Evolutionary conservation across 2,113 vertebrate species (phyloP).

Genomic region (Menura novaehollandiae): DNA sequence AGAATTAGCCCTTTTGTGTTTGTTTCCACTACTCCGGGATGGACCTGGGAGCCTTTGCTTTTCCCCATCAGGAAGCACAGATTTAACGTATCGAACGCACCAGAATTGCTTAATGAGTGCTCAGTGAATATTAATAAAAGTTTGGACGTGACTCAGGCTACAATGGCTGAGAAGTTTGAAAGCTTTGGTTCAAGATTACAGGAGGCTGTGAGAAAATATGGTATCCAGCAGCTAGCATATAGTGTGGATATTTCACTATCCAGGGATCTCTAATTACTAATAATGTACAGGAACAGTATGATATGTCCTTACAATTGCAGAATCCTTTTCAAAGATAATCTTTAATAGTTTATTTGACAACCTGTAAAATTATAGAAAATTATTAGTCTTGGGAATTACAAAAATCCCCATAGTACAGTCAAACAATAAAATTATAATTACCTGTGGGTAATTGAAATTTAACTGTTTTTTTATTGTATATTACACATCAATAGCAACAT

Average conservation of each 20-base stretch:
- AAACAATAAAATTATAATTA: slow-evolving; percentile 87
- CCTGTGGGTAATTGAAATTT: slow-evolving; percentile 84
- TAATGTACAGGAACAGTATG: slow-evolving; percentile 80
- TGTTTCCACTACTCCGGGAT: neutral
- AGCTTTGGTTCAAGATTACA: slow-evolving; percentile 70
- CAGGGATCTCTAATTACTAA: slow-evolving; percentile 82
- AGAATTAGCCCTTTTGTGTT: neutral
- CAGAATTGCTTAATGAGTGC: slow-evolving; percentile 57
- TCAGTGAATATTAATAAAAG: slow-evolving; percentile 73
- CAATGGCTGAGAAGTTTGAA: slow-evolving; percentile 69
- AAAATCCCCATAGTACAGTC: slow-evolving; percentile 80
- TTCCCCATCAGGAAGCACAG: slow-evolving; percentile 35
- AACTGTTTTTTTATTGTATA: slow-evolving; percentile 84
- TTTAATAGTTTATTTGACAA: slow-evolving; percentile 87
- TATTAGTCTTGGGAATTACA: slow-evolving; percentile 84
- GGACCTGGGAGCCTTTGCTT: slow-evolving; percentile 2
- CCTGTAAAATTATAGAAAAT: slow-evolving; percentile 86
- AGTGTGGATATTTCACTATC: slow-evolving; percentile 74
- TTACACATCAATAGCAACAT: slow-evolving; percentile 82
- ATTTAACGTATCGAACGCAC: slow-evolving; percentile 1
- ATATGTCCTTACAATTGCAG: slow-evolving; percentile 80
- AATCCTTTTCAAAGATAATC: slow-evolving; percentile 84
- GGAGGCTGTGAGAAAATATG: slow-evolving; percentile 67
- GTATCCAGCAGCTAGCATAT: slow-evolving; percentile 68
- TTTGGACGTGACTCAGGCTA: slow-evolving; percentile 52